Base-by-base conservation (phyloP, 2,888 invertebrate genomes). In the Branchellion lobata region DNA sequence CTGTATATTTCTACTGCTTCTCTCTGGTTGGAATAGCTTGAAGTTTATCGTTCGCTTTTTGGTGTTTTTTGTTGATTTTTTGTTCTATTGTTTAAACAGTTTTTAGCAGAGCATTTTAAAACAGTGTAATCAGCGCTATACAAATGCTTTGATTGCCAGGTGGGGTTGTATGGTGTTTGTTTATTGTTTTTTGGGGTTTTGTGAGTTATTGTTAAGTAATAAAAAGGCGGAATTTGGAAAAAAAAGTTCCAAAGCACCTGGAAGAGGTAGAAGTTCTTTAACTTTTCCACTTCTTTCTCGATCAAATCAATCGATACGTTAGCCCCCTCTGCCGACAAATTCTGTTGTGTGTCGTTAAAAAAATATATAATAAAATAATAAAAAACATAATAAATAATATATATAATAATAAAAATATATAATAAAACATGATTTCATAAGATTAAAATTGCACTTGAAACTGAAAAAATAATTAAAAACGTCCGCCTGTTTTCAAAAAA, bases 211-310 rank as follows among this genome's bases (percentile, higher is more conserved):
- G n/a, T n/a, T n/a, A n/a, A n/a, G n/a, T n/a, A n/a, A n/a, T n/a
- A n/a, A n/a, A n/a, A n/a, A n/a, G n/a, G n/a, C n/a, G n/a, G n/a
- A n/a, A n/a, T n/a, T n/a, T n/a, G n/a, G n/a, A n/a, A n/a, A n/a
- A n/a, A n/a, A n/a, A n/a, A n/a, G n/a, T n/a, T n/a, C n/a, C 18
- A n/a, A 79, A 29, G 85, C 87, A 93, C 94, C 90, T 95, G 94
- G 85, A 97, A 97, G 87, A 95, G 93, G 96, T 97, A 96, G 84
- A 98, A 95, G 86, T 94, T 93, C 82, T 95, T 90, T 78, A 98
- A 90, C 87, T 97, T 97, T 85, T 94, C 93, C 0, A 97, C 96
- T 91, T 98, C 96, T 0, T 97, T 96, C 0, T 93, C 94, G 47
- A 98, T 88, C 71, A 97, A 96, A 87, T 97, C 95, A n/a, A 80